phyloP scores from a whole-genome alignment of 2,888 invertebrate genomes.

The Meandrusa payeni region DNA sequence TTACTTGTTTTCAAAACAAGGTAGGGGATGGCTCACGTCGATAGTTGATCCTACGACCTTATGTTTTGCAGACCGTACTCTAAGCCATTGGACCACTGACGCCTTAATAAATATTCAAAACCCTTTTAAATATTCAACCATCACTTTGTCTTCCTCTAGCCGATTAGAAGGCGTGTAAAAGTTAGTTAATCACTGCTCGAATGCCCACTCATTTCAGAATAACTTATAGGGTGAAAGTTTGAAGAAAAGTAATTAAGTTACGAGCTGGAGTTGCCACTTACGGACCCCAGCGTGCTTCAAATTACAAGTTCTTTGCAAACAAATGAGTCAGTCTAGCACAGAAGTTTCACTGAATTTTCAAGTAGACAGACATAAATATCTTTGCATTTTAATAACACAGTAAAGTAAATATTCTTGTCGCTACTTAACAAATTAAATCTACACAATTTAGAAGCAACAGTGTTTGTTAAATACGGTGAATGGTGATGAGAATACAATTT shows the following conservation, averaged over 20 bases:
- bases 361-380: slow-evolving; percentile 2
- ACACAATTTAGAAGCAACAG: too few species aligned
- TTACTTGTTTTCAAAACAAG: too few species aligned
- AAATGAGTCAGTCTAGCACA: slow-evolving; percentile 17
- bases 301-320: slow-evolving; percentile 29
- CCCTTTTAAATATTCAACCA: too few species aligned
- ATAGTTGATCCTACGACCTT: too few species aligned
- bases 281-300: slow-evolving; percentile 27
- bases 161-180: slow-evolving; percentile 37
- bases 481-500: too few species aligned
- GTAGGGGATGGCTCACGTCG: too few species aligned
- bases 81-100: too few species aligned
- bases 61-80: too few species aligned
- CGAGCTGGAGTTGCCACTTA: slow-evolving; percentile 39
- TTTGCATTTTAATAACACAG: slow-evolving; percentile 7
- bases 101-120: too few species aligned
- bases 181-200: slow-evolving; percentile 59
- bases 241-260: slow-evolving; percentile 54
- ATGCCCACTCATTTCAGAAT: slow-evolving; percentile 58
- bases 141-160: too few species aligned
- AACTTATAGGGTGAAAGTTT: slow-evolving; percentile 56
- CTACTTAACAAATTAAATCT: background rate
- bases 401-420: slow-evolving; percentile 6
- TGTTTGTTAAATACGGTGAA: too few species aligned
- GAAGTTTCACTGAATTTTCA: slow-evolving; percentile 20